Evolutionary conservation across 1,140 invertebrate genomes (phyloP), one percentile per base, ranked within the genome.

Genomic region (Aphelinus atriplicis): DNA sequence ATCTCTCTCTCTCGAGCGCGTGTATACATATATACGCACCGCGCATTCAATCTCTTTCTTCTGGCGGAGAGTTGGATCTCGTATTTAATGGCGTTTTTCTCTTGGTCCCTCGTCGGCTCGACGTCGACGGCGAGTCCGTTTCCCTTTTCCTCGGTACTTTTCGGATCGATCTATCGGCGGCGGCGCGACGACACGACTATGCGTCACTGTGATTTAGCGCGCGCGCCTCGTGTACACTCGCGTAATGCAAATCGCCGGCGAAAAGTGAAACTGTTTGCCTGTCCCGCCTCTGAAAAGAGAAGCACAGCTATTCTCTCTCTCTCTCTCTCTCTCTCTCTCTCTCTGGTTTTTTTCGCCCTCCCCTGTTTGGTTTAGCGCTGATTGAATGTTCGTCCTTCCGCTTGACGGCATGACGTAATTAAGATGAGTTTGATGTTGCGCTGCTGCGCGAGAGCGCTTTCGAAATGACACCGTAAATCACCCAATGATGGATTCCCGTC

Each of bases 181-280:
- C 62, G 53, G 6, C 64, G 64, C 47, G 43, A 3, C 56, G 42
- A 50, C 58, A 63, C 57, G 60, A 47, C 51, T 50, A 69, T 69
- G 60, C 58, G 58, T 75, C 58, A 63, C 65, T 10, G 65, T 75
- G 66, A 75, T 75, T 75, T 75, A 75, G 43, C 43, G n/a, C 57
- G 26, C 26, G 26, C 26, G 26, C 57, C 7, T 74, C 50, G 58
- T 57, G 66, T 68, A 62, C 46, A 63, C 50, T 48, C 63, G 56
- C 42, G 43, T 68, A 69, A 69, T 74, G 58, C 72, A 74, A 74
- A 74, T 75, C 65, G 63, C 65, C 53, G 5, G 10, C 51, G 60
- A 69, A 75, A 75, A 75, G 66, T 75, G 58, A 75, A 75, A 75
- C 65, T 61, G 60, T 75, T 75, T 75, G 60, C 2, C 10, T 26